Evolutionary conservation across 2,888 invertebrate genomes (phyloP).

Genomic region (Dryadula phaetusa): DNA sequence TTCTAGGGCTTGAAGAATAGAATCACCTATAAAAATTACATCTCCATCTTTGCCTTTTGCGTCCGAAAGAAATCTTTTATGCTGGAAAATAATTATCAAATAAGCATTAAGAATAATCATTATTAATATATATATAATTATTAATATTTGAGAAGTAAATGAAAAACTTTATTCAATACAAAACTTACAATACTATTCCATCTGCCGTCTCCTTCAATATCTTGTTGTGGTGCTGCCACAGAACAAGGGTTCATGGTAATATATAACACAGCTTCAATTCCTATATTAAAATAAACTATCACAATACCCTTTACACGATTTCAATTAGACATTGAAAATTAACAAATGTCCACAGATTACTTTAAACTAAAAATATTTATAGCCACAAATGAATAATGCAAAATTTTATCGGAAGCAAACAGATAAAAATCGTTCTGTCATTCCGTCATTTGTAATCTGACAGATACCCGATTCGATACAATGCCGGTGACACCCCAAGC

Average conservation of each 20-base stretch:
- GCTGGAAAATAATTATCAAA: slow-evolving; percentile 82
- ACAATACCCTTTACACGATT: background rate
- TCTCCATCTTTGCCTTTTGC: slow-evolving; percentile 96
- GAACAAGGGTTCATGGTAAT: slow-evolving; percentile 88
- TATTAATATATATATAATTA: no score
- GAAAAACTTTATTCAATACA: background rate
- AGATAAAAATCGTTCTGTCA: slow-evolving; percentile 24
- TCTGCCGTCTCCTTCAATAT: slow-evolving; percentile 92
- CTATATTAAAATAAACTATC: background rate
- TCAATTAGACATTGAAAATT: slow-evolving; percentile 19
- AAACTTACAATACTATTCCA: slow-evolving; percentile 90
- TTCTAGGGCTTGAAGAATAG: slow-evolving; percentile 91
- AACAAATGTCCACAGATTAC: slow-evolving; percentile 2
- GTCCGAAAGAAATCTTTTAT: slow-evolving; percentile 92
- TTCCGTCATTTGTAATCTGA: slow-evolving; percentile 25
- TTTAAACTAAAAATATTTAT: slow-evolving; percentile 5
- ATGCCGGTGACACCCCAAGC: background rate
- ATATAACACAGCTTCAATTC: slow-evolving; percentile 15
- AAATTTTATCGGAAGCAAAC: slow-evolving; percentile 20
- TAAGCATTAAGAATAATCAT: no score
- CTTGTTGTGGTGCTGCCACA: slow-evolving; percentile 88
- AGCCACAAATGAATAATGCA: slow-evolving; percentile 11
- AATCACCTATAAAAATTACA: slow-evolving; percentile 96
- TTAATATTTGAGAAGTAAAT: background rate
- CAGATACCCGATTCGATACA: background rate